These are phyloP conservation scores for Drosophila erecta DNA, from an alignment of 1,140 invertebrate species.

Conservation along the genomic window DNA sequence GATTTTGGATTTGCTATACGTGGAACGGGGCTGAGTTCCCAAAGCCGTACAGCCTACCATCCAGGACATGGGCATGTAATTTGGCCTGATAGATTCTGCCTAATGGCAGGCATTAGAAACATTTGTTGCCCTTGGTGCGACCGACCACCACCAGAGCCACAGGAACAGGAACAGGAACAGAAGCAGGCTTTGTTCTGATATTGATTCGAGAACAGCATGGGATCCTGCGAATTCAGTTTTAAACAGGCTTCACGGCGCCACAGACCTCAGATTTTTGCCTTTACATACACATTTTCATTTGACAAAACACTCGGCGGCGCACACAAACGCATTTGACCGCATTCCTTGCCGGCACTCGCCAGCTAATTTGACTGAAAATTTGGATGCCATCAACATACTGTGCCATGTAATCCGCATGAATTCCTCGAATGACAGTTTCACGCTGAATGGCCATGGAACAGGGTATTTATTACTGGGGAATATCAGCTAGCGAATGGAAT, in stretches of 20 bases:
- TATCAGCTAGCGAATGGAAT: neutral
- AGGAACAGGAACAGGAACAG: conserved; percentile 1
- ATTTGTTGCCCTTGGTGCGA: conserved; percentile 59
- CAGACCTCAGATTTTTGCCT: conserved; percentile 38
- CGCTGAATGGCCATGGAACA: conserved; percentile 1
- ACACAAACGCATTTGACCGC: conserved; percentile 12
- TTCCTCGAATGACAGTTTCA: conserved; percentile 39
- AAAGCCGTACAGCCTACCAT: neutral
- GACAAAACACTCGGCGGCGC: conserved; percentile 36
- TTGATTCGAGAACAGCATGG: conserved; percentile 45
- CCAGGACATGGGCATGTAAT: conserved; percentile 62
- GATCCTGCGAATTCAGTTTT: conserved; percentile 33
- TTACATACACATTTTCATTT: conserved; percentile 47
- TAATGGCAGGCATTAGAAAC: conserved; percentile 75
- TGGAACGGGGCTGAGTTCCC: neutral
- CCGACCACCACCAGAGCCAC: neutral
- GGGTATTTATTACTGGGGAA: neutral
- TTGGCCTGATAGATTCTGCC: conserved; percentile 71
- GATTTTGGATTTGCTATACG: conserved; percentile 2
- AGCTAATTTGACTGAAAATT: conserved; percentile 58
- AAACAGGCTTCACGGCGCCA: conserved; percentile 22
- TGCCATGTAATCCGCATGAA: conserved; percentile 25
- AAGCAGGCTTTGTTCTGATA: conserved; percentile 18
- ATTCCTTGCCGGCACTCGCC: conserved; percentile 30
- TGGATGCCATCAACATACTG: conserved; percentile 34